Base-by-base conservation (phyloP, 2,888 invertebrate species). In the Brachypterus glaber region DNA sequence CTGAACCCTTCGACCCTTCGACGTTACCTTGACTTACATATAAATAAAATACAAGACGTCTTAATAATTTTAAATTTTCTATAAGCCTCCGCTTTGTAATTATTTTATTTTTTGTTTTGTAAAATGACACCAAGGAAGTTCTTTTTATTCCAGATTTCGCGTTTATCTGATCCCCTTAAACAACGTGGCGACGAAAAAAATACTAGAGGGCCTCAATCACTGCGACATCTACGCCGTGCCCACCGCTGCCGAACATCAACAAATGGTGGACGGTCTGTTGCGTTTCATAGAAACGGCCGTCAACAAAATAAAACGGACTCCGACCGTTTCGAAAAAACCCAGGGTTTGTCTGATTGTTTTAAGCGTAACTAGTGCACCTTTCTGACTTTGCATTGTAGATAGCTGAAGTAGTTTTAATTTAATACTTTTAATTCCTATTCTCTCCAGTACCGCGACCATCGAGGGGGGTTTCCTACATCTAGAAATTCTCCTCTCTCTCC, bases 191-290 rank as follows among this genome's bases (percentile, higher is more conserved):
- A 84, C 82, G 1, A 82, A 84, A 59, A 78, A 77, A 56, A 86
- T 89, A 37, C 67, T 85, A 7, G 87, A 87, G 38, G 79, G 78
- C 25, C 77, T 75, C 1, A 69, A 76, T 1, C 76, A 79, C 56
- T 92, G 90, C 62, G 90, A 93, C 63, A 80, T 92, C 38, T 93
- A 91, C 58, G 73, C 77, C n/a, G 72, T 76, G 0, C 74, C 77
- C 2, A 65, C 67, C 0, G 57, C 68, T 16, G 69, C 74, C 7
- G 75, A 76, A 39, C 72, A 76, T 38, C 71, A 81, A 44, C 82
- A 78, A 41, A 70, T 79, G 54, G 72, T 74, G 0, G 79, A 80
- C 39, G 82, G 81, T 0, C 85, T 88, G 62, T 68, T 89, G 26
- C 80, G 83, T 48, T 90, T 84, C 63, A 85, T 81, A 51, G 95